Percentiles rank a stretch among this genome's conserved stretches.
Evolutionary conservation across 1,140 invertebrate genomes (phyloP).

Genomic region (Zaprionus nigranus): DNA sequence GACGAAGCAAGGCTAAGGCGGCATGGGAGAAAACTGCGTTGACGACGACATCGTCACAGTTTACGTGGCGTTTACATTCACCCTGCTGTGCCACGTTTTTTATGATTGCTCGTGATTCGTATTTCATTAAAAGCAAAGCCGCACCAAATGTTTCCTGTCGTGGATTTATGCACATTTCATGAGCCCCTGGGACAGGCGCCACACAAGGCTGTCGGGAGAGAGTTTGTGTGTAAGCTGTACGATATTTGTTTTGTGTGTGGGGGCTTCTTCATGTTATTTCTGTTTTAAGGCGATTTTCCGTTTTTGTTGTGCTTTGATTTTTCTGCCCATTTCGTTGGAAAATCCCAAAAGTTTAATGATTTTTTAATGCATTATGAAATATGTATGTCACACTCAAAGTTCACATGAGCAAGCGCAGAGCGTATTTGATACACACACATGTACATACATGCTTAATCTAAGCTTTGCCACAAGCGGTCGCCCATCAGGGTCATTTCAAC

Average conservation of each 20-base stretch:
- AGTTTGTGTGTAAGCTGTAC: background rate
- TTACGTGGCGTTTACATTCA: slow-evolving; percentile 73
- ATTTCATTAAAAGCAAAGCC: slow-evolving; percentile 72
- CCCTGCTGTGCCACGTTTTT: slow-evolving; percentile 48
- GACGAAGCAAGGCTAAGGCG: slow-evolving; percentile 11
- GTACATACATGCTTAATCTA: background rate
- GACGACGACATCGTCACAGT: slow-evolving; percentile 56
- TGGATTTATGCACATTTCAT: slow-evolving; percentile 75
- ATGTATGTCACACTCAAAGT: slow-evolving; percentile 15
- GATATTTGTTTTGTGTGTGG: background rate
- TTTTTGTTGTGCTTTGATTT: slow-evolving; percentile 35
- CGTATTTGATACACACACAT: background rate
- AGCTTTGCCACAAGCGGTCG: background rate
- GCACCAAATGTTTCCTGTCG: slow-evolving; percentile 56
- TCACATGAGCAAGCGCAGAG: background rate
- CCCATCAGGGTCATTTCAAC: slow-evolving; percentile 1
- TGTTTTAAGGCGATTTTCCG: slow-evolving; percentile 33
- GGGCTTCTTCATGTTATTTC: slow-evolving; percentile 8
- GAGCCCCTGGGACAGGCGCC: slow-evolving; percentile 35
- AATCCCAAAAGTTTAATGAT: slow-evolving; percentile 34
- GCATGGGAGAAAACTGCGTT: slow-evolving; percentile 23
- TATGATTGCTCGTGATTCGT: slow-evolving; percentile 75
- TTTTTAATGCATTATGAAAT: slow-evolving; percentile 52
- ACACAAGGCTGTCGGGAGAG: background rate
- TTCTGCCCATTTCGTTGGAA: slow-evolving; percentile 23